A percentile compares a stretch with the other conserved stretches of the same genome.
Evolutionary conservation across 2,888 invertebrate species (phyloP).

Genomic region (Malthinus flaveolus): DNA sequence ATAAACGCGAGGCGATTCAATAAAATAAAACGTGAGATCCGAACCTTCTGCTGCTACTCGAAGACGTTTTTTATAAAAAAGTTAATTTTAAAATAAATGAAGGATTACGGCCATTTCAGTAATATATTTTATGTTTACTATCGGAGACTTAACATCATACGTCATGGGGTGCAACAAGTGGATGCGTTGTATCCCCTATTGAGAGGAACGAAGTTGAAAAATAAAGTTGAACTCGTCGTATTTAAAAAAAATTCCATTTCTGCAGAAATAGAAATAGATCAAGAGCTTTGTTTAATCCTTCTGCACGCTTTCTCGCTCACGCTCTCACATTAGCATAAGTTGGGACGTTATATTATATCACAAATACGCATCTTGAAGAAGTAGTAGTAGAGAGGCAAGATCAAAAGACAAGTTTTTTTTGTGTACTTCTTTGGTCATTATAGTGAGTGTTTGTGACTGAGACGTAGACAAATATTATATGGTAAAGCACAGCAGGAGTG

Average conservation of each 20-base stretch:
- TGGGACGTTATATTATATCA: too few species aligned
- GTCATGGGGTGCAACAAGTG: constrained; percentile 23
- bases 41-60: too few species aligned
- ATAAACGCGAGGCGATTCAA: too few species aligned
- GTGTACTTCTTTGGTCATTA: constrained; percentile 2
- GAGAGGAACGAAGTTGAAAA: constrained; percentile 8
- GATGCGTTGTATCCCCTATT: constrained; percentile 12
- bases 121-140: constrained; percentile 1
- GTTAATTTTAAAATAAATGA: constrained; percentile 5
- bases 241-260: not conserved
- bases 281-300: too few species aligned
- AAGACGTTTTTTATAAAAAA: not conserved
- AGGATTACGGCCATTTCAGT: constrained; percentile 3
- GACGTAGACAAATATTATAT: constrained; percentile 25
- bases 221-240: constrained; percentile 7
- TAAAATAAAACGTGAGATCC: too few species aligned
- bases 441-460: constrained; percentile 2
- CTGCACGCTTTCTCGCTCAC: too few species aligned
- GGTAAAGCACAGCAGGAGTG: constrained; percentile 23
- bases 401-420: not conserved
- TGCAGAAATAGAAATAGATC: too few species aligned
- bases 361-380: too few species aligned
- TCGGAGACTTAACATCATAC: constrained; percentile 10
- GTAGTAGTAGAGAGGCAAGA: not conserved
- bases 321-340: too few species aligned